phyloP scores from a whole-genome alignment of 2,797 vertebrate genomes.

The Strix occidentalis region DNA sequence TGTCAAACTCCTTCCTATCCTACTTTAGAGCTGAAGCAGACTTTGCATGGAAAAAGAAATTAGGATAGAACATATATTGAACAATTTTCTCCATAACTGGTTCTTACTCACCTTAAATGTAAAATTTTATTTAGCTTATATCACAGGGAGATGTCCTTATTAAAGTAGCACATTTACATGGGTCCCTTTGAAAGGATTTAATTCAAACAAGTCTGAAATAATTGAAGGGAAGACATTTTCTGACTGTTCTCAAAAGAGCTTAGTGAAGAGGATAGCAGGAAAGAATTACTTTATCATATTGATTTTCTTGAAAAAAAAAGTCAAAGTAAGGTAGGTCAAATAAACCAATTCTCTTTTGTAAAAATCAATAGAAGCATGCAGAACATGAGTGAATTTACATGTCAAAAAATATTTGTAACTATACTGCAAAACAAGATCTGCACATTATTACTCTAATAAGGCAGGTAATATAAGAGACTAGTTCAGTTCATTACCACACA shows the following conservation, averaged over 20 bases:
- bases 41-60: conserved; percentile 86
- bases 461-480: conserved; percentile 44
- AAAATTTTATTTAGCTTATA: conserved; percentile 91
- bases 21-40: conserved; percentile 75
- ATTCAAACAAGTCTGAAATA: conserved; percentile 93
- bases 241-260: conserved; percentile 84
- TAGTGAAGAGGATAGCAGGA: conserved; percentile 85
- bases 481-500: conserved; percentile 23
- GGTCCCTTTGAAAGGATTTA: conserved; percentile 81
- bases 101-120: conserved; percentile 90
- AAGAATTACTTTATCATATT: conserved; percentile 94
- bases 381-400: conserved; percentile 79
- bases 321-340: conserved; percentile 90
- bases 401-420: conserved; percentile 88
- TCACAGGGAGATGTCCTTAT: conserved; percentile 83
- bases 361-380: conserved; percentile 77
- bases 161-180: conserved; percentile 81
- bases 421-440: conserved; percentile 69
- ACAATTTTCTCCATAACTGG: conserved; percentile 91
- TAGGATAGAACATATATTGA: conserved; percentile 88
- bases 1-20: conserved; percentile 84
- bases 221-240: conserved; percentile 89
- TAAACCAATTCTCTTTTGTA: conserved; percentile 84
- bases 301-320: conserved; percentile 85
- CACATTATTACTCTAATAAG: conserved; percentile 75